Evolutionary conservation across 2,888 invertebrate genomes (phyloP), one percentile per base, ranked within the genome.

Genomic region (Drosophila kokeensis): DNA sequence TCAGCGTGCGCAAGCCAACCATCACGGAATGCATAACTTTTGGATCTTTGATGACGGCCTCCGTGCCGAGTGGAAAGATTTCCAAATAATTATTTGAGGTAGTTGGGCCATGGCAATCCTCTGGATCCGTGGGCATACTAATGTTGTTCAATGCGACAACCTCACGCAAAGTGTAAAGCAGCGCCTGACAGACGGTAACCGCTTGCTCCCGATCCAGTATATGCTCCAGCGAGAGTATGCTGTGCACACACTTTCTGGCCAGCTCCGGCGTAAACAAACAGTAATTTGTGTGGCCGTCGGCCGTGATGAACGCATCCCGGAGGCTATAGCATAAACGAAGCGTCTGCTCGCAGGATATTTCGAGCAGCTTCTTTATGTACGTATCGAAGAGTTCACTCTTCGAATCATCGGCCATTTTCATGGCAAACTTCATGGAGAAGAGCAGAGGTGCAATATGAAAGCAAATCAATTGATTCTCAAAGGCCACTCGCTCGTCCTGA

Each of bases 381-480:
- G 94, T 94, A 61, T 95, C 94, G 21, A 96, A 94, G 21, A 94
- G 92, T 49, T 91, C 91, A 7, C 88, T 85, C 29, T 80, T 87
- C 4, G 61, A 64, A 4, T 82, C 85, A n/a, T 89, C 79, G 13
- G 72, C 70, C 52, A 79, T 71, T 34, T 83, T 77, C 18, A 74
- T 68, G 0, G 83, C 74, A 2, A 91, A 87, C 48, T 92, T 91
- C 42, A 94, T 91, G 42, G 94, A 93, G 42, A 93, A 92, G 36
- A 95, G 90, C 36, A 96, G 90, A 0, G 97, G 97, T 52, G 96
- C 91, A 18, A 96, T 92, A 89, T 96, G 94, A 74, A 95, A 93
- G 58, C 94, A 93, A 29, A 96, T 90, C 77, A 96, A 92, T 90
- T 96, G 95, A 86, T 95, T 94, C 79, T 95, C 94, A 69, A 95